Base-by-base conservation (phyloP, 2,113 vertebrate genomes). In the Ochotona curzoniae region DNA sequence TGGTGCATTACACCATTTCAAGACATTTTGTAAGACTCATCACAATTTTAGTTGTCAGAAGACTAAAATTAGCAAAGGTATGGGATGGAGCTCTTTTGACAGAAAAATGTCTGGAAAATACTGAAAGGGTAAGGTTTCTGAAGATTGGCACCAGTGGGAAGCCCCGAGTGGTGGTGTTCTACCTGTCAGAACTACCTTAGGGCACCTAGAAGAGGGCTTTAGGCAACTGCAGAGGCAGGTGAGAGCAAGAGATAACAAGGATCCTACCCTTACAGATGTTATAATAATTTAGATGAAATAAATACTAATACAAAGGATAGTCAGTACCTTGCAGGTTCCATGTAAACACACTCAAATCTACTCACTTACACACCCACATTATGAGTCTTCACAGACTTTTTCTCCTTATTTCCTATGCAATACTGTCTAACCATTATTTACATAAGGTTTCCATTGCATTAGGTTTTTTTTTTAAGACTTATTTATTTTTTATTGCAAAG, bases 41-140 rank as follows among this genome's bases (percentile, higher is more conserved):
- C 64, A 63, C n/a, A 60, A 18, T 63, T 89, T 84, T 20, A 87
- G 93, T 82, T 69, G 21, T 89, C 67, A 90, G 60, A 87, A 67
- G 14, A 35, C 17, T 70, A 66, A 89, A 66, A 87, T 89, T 38
- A 54, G 2, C 47, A 35, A 82, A 61, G 54, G 92, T 15, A 51
- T 44, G 26, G 49, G 30, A 49, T 75, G 60, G 67, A 81, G 14
- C 25, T 84, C 7, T 4, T 35, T 70, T 8, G 30, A 67, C 28
- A 79, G 74, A 87, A 92, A 32, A 80, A 20, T 4, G 75, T 38
- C n/a, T 87, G 14, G 18, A 80, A 81, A 63, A 35, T 35, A 32
- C 21, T 89, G 83, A 85, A 67, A 57, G 26, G 54, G 14, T 44
- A 73, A 82, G 49, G 17, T 92, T 84, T 63, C 28, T 17, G 7